Evolutionary conservation across 2,797 vertebrate species (phyloP).

Genomic region (Odontamblyopus lacepedii): DNA sequence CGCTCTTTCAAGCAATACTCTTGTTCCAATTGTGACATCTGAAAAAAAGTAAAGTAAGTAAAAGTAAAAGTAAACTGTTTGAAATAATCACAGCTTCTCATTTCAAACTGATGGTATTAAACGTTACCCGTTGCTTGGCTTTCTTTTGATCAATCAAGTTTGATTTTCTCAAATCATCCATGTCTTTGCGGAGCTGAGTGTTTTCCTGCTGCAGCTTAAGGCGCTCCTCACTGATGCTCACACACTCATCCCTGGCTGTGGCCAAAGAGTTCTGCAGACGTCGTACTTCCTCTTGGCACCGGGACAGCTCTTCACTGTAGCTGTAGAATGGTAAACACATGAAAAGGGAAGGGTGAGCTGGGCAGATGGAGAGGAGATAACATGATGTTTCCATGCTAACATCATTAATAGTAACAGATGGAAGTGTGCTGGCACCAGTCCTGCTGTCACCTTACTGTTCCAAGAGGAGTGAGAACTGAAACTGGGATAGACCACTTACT

Average conservation of each 20-base stretch:
- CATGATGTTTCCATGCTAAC: conserved; percentile 6
- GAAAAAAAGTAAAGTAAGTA: not conserved
- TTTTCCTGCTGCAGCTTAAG: conserved; percentile 91
- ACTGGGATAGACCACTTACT: conserved; percentile 75
- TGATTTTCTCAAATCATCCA: conserved; percentile 83
- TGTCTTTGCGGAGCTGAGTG: conserved; percentile 83
- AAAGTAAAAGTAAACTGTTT: not conserved
- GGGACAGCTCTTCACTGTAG: conserved; percentile 86
- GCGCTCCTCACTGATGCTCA: conserved; percentile 85
- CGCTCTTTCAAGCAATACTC: conserved; percentile 86
- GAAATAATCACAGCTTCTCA: not conserved
- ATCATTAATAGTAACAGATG: conserved; percentile 12
- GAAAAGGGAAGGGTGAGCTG: conserved; percentile 2
- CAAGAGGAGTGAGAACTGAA: not conserved
- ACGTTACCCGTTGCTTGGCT: conserved; percentile 87
- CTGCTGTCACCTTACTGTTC: not conserved
- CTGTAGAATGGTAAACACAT: conserved; percentile 61
- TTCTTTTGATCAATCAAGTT: conserved; percentile 80
- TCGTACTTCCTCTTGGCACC: conserved; percentile 83
- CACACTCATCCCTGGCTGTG: conserved; percentile 81
- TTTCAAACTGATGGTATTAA: not conserved
- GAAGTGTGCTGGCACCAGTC: not conserved
- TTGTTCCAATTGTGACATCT: conserved; percentile 90
- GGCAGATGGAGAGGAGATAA: not conserved
- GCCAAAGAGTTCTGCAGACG: conserved; percentile 84